These are phyloP conservation scores for Agrilus cyanescens DNA, from an alignment of 2,888 invertebrate genomes.

Conservation along the genomic window DNA sequence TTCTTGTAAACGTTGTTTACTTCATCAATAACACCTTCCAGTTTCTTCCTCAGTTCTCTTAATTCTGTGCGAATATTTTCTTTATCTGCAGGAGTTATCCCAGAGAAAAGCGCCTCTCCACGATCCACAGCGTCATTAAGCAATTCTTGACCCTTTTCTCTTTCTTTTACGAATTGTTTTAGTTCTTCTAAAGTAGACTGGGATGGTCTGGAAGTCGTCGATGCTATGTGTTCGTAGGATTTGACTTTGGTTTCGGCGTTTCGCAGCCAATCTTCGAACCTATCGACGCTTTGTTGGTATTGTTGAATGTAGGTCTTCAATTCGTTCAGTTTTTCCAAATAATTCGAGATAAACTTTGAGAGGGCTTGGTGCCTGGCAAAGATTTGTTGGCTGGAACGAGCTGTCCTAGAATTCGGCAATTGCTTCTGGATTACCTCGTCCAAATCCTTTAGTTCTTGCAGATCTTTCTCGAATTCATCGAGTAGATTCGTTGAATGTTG, in stretches of 20 bases:
- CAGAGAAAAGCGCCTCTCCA: constrained; percentile 76
- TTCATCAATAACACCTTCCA: constrained; percentile 75
- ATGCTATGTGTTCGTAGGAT: constrained; percentile 58
- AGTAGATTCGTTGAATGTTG: constrained; percentile 51
- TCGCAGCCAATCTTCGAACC: constrained; percentile 69
- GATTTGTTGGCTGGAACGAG: constrained; percentile 70
- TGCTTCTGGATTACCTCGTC: constrained; percentile 62
- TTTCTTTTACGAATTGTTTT: constrained; percentile 57
- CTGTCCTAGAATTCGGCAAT: constrained; percentile 73
- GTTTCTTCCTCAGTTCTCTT: constrained; percentile 65
- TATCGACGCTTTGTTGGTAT: constrained; percentile 52
- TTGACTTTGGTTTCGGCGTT: constrained; percentile 65
- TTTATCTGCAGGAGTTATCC: constrained; percentile 76
- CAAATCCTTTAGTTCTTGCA: constrained; percentile 53
- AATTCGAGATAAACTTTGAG: constrained; percentile 54
- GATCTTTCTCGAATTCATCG: constrained; percentile 48
- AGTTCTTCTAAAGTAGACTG: constrained; percentile 65
- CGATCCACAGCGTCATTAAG: constrained; percentile 72
- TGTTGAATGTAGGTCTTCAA: constrained; percentile 57
- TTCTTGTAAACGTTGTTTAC: constrained; percentile 76
- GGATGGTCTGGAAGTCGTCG: constrained; percentile 60
- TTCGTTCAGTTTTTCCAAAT: constrained; percentile 59
- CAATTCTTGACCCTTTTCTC: constrained; percentile 67
- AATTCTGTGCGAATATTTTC: constrained; percentile 75
- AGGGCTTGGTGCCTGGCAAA: constrained; percentile 64